Conservation (phyloP, 2,797 vertebrate genomes). For the Gephyroberyx darwinii region DNA sequence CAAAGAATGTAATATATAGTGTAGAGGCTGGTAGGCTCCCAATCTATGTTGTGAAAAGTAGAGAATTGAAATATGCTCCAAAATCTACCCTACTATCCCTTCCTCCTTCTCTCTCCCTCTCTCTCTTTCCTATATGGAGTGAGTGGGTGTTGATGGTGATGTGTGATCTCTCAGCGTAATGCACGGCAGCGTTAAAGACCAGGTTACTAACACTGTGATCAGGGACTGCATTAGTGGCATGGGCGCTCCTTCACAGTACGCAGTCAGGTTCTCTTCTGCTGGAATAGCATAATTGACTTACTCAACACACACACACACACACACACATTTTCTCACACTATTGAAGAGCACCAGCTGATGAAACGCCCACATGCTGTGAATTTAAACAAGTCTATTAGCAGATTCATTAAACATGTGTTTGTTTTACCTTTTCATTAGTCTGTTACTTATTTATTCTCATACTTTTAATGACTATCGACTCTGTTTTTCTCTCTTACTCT, state of each 20-base stretch:
- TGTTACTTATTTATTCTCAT: not conserved
- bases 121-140: constrained; percentile 48
- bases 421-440: constrained; percentile 37
- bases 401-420: constrained; percentile 55
- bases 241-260: constrained; percentile 66
- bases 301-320: constrained; percentile 27
- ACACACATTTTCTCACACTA: not conserved
- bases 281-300: constrained; percentile 74
- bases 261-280: constrained; percentile 43
- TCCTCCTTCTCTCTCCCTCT: constrained; percentile 41
- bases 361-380: constrained; percentile 60
- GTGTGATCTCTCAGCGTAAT: constrained; percentile 69
- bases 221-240: constrained; percentile 78
- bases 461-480: constrained; percentile 31
- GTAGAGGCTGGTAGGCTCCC: no score
- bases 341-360: constrained; percentile 56
- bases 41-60: constrained; percentile 26
- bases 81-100: constrained; percentile 37
- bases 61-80: constrained; percentile 20
- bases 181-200: constrained; percentile 74
- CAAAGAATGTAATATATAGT: no score
- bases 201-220: constrained; percentile 77
- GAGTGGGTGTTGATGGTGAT: constrained; percentile 70
- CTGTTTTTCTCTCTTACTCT: constrained; percentile 10
- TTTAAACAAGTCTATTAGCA: constrained; percentile 60